Percentiles rank a stretch among this genome's conserved stretches.
These are phyloP conservation scores for Archocentrus centrarchus DNA, from an alignment of 2,113 vertebrate genomes.

Conservation along the genomic window DNA sequence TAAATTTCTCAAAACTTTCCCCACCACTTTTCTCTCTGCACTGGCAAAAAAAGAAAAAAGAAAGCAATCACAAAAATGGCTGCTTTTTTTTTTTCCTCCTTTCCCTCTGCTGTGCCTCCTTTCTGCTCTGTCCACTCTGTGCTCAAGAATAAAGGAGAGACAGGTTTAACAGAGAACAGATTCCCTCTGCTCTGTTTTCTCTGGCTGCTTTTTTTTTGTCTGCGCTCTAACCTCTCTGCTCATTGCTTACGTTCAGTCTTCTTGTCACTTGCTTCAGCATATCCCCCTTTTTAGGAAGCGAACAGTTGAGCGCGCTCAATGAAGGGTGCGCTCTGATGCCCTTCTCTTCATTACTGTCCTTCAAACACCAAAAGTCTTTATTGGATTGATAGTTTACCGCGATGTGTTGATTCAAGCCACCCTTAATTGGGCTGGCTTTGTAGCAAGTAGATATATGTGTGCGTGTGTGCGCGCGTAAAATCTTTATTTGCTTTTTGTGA, in stretches of 20 bases:
- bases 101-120: slow-evolving; percentile 33
- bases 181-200: slow-evolving; percentile 44
- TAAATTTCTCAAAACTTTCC: slow-evolving; percentile 74
- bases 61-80: slow-evolving; percentile 66
- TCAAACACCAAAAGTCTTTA: not conserved
- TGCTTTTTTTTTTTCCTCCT: not conserved
- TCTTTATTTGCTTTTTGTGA: slow-evolving; percentile 18
- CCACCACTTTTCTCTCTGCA: slow-evolving; percentile 65
- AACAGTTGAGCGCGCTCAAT: not conserved
- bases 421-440: not conserved
- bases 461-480: not conserved
- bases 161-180: slow-evolving; percentile 72
- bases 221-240: not conserved
- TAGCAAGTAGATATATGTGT: not conserved
- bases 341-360: slow-evolving; percentile 8
- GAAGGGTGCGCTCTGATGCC: not conserved
- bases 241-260: slow-evolving; percentile 20
- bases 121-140: slow-evolving; percentile 29
- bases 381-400: not conserved
- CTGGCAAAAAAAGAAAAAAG: slow-evolving; percentile 33
- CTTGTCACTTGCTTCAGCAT: slow-evolving; percentile 5
- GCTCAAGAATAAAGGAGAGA: slow-evolving; percentile 34
- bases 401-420: not conserved
- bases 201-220: slow-evolving; percentile 5
- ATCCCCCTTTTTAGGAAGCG: not conserved